These are phyloP conservation scores for Haliclystus octoradiatus DNA, from an alignment of 30 jellyfish, hydroid and myxozoan genomes.

Conservation along the genomic window DNA sequence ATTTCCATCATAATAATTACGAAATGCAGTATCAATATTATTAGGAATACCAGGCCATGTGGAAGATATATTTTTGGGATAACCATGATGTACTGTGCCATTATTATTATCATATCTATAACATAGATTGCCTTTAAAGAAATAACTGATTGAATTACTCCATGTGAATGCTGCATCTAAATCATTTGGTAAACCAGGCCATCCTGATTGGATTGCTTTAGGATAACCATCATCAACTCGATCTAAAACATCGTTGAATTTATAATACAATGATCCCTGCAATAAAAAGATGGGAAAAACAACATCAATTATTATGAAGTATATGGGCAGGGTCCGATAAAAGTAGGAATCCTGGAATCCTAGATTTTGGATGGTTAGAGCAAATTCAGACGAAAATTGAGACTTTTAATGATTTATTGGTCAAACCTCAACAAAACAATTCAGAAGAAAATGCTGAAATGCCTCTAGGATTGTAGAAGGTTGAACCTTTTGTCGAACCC, in stretches of 20 bases:
- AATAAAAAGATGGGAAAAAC: background rate
- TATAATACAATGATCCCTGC: constrained; percentile 59
- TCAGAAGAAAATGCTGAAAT: too few species aligned
- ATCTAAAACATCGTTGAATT: constrained; percentile 39
- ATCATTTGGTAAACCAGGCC: constrained; percentile 74
- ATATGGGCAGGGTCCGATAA: too few species aligned
- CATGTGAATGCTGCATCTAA: constrained; percentile 78
- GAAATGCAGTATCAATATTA: constrained; percentile 53
- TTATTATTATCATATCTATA: constrained; percentile 33
- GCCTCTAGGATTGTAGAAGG: too few species aligned
- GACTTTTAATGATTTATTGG: too few species aligned
- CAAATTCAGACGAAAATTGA: too few species aligned
- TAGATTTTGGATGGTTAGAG: too few species aligned
- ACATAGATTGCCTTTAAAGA: constrained; percentile 49
- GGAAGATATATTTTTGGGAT: constrained; percentile 44
- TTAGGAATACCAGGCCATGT: constrained; percentile 60
- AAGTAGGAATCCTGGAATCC: too few species aligned
- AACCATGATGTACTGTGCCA: constrained; percentile 36
- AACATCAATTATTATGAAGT: too few species aligned
- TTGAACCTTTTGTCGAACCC: too few species aligned
- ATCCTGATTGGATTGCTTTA: constrained; percentile 34
- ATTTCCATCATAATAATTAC: constrained; percentile 48
- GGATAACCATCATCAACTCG: constrained; percentile 60
- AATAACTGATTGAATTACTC: constrained; percentile 33
- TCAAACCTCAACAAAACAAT: too few species aligned